Evolutionary conservation across 2,797 vertebrate species (phyloP), one percentile per base, ranked within the genome.

Genomic region (Sebastes alutus): DNA sequence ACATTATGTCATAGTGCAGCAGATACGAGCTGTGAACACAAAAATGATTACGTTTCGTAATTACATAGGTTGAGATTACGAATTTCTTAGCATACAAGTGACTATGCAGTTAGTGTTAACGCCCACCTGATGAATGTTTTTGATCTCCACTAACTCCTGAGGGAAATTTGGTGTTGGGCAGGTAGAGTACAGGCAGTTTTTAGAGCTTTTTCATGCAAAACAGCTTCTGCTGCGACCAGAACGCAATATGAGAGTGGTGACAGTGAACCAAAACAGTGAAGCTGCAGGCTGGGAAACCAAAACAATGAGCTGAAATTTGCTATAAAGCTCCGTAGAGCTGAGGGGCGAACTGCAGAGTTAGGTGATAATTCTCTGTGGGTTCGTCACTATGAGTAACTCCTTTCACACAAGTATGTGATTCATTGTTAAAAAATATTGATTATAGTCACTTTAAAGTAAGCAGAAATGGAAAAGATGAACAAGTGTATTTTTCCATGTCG

Each of bases 161-260:
- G 8, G 52, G 13, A 65, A 20, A 55, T 61, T n/a, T 35, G 25
- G 6, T 27, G 3, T 27, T 18, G 27, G 2, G 13, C 20, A 29
- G 32, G 18, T 42, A 10, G 32, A 8, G 46, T 29, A 14, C 20
- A 30, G 4, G 4, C 1, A 0, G 1, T 58, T 20, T 60, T 11
- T 6, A 32, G 25, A 60, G 20, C 2, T 27, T 38, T 7, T 58
- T 59, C 2, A 66, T 76, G n/a, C 30, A 33, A 55, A 55, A 54
- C 23, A 14, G 18, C 32, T 61, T 14, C 46, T 42, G 46, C 29
- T 23, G 60, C 4, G 1, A 23, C 30, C 1, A 12, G 60, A 35
- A 7, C 0, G 3, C 1, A 1, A 8, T 22, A 29, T 64, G 49
- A 52, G 1, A 58, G 49, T 1, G 0, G 18, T 61, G 9, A 38